Evolutionary conservation across 2,888 invertebrate species (phyloP).

Genomic region (Drosophila neonasuta): DNA sequence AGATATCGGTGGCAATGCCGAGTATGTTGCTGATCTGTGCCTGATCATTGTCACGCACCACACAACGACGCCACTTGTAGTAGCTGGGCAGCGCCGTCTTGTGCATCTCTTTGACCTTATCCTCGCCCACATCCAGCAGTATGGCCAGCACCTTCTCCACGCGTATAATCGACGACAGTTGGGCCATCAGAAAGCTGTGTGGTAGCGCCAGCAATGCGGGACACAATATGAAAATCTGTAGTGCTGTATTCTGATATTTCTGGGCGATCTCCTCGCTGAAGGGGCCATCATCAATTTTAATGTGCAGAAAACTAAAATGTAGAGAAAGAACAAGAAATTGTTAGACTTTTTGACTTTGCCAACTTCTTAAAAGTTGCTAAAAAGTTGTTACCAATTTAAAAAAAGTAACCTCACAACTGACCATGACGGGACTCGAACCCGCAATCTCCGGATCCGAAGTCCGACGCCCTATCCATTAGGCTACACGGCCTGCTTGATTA

Average conservation of each 20-base stretch:
- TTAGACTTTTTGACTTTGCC: not conserved
- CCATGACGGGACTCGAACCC: slow-evolving; percentile 34
- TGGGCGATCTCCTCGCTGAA: slow-evolving; percentile 83
- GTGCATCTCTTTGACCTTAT: slow-evolving; percentile 87
- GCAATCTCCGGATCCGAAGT: slow-evolving; percentile 33
- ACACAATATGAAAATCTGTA: slow-evolving; percentile 91
- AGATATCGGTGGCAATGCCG: slow-evolving; percentile 90
- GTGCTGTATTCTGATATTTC: slow-evolving; percentile 85
- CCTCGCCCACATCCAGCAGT: slow-evolving; percentile 90
- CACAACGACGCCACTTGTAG: slow-evolving; percentile 91
- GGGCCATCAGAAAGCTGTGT: slow-evolving; percentile 80
- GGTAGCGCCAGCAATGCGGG: slow-evolving; percentile 86
- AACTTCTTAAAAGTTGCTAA: not conserved
- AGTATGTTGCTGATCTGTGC: slow-evolving; percentile 92
- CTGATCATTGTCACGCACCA: slow-evolving; percentile 91
- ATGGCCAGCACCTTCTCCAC: slow-evolving; percentile 90
- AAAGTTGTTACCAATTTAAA: not conserved
- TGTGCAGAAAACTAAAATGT: slow-evolving; percentile 86
- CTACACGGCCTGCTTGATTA: slow-evolving; percentile 13
- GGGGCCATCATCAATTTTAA: slow-evolving; percentile 88
- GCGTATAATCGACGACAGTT: slow-evolving; percentile 80
- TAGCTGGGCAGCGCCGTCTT: slow-evolving; percentile 88
- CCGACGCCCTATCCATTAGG: slow-evolving; percentile 32
- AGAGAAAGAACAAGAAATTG: not conserved
- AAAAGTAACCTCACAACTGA: not conserved